Percentiles rank a stretch among this genome's conserved stretches.
These are phyloP conservation scores for Grallaria varia DNA, from an alignment of 2,113 vertebrate genomes.

Conservation along the genomic window DNA sequence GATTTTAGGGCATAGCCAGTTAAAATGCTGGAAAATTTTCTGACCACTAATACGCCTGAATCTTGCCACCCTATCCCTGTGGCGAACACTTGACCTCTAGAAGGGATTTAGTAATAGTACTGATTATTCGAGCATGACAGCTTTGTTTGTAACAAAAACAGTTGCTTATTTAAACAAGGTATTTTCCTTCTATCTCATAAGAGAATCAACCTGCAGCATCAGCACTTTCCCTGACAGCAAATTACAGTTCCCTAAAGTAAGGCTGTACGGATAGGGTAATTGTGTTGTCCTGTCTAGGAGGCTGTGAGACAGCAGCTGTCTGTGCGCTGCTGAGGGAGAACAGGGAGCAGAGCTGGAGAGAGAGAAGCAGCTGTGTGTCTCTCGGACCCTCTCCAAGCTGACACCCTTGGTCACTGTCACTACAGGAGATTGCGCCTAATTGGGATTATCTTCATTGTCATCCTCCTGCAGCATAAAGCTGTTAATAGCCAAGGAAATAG, in stretches of 20 bases:
- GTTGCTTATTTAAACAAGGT: background rate
- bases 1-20: background rate
- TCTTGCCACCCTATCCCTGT: background rate
- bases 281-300: background rate
- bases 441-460: background rate
- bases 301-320: background rate
- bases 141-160: constrained; percentile 5
- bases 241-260: background rate
- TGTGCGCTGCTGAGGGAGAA: background rate
- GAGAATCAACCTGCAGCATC: background rate
- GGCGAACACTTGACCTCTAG: background rate
- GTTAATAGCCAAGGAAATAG: background rate
- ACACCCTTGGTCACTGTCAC: background rate
- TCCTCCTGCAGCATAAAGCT: background rate
- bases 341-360: background rate
- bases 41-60: background rate
- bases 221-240: background rate
- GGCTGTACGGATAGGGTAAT: background rate
- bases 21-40: background rate
- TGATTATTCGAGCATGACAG: background rate
- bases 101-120: background rate
- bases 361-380: background rate
- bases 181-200: background rate
- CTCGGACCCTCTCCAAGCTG: background rate
- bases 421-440: accelerated